Evolutionary conservation across 2,888 invertebrate genomes (phyloP).

Genomic region (Drosophila nr. perissopoda): DNA sequence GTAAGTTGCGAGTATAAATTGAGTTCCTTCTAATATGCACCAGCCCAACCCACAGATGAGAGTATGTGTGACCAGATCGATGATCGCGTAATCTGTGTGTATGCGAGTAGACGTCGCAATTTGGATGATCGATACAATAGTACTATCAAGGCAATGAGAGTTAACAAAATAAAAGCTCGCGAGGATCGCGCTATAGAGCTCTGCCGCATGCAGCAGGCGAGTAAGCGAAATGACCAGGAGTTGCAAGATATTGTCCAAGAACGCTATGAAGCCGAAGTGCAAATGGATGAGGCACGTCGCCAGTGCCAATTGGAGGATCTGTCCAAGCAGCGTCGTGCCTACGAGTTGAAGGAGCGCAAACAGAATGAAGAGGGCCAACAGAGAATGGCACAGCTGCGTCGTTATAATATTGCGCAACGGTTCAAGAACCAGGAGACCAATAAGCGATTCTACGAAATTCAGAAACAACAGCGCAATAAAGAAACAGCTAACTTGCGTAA

Average conservation of each 20-base stretch:
- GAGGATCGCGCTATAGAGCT: slow-evolving; percentile 25
- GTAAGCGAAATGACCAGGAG: slow-evolving; percentile 10
- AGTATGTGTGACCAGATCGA: slow-evolving; percentile 45
- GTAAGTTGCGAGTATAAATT: slow-evolving; percentile 35
- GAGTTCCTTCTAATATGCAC: neutral
- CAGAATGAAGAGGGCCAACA: slow-evolving; percentile 18
- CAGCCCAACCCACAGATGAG: slow-evolving; percentile 32
- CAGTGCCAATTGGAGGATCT: slow-evolving; percentile 34
- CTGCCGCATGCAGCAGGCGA: slow-evolving; percentile 18
- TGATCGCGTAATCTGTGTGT: slow-evolving; percentile 55
- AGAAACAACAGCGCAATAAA: slow-evolving; percentile 8
- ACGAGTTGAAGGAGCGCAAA: slow-evolving; percentile 42
- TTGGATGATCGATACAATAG: slow-evolving; percentile 35
- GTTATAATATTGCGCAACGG: slow-evolving; percentile 55
- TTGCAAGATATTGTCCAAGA: slow-evolving; percentile 1
- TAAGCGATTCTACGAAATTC: slow-evolving; percentile 7
- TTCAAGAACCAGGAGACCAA: slow-evolving; percentile 51
- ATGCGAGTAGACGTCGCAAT: slow-evolving; percentile 37
- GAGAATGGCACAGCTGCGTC: slow-evolving; percentile 31
- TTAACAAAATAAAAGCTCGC: slow-evolving; percentile 2
- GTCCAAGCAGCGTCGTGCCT: slow-evolving; percentile 50
- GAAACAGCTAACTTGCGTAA: slow-evolving; percentile 18
- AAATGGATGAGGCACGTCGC: slow-evolving; percentile 52
- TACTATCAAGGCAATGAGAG: slow-evolving; percentile 19
- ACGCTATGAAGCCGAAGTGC: slow-evolving; percentile 26